Evolutionary conservation across 2,888 invertebrate genomes (phyloP).

Genomic region (Aphodius granarius): DNA sequence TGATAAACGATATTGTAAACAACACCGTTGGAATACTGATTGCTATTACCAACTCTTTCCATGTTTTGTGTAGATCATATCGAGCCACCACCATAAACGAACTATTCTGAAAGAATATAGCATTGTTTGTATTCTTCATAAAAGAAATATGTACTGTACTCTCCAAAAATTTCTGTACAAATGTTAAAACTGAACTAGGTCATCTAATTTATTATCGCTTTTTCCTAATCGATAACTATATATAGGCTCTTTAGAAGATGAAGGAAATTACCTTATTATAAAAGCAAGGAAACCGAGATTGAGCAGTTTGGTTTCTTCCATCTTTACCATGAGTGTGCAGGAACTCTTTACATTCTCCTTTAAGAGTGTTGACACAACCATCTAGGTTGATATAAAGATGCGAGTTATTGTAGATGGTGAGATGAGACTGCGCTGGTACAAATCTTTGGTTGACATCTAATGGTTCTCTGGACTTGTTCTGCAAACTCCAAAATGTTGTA

Average conservation of each 20-base stretch:
- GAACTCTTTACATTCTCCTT: conserved; percentile 65
- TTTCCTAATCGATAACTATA: conserved; percentile 19
- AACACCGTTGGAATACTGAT: conserved; percentile 77
- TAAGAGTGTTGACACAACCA: conserved; percentile 66
- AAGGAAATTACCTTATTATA: conserved; percentile 62
- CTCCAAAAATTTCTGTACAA: too few species aligned
- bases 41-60: conserved; percentile 60
- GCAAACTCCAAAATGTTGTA: conserved; percentile 66
- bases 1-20: conserved; percentile 63
- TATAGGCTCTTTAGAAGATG: too few species aligned
- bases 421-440: conserved; percentile 64
- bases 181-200: conserved; percentile 2
- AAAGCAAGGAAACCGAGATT: conserved; percentile 64
- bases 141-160: too few species aligned
- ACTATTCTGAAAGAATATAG: conserved; percentile 55
- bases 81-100: conserved; percentile 62
- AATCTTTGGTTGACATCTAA: conserved; percentile 61
- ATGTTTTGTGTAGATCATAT: conserved; percentile 57
- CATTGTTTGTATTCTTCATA: not conserved
- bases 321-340: conserved; percentile 61
- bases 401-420: conserved; percentile 69
- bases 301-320: conserved; percentile 64
- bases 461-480: conserved; percentile 59
- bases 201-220: conserved; percentile 15
- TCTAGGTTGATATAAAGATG: conserved; percentile 65